Conservation (phyloP, 2,888 invertebrate genomes). For the Lasius fuliginosus region DNA sequence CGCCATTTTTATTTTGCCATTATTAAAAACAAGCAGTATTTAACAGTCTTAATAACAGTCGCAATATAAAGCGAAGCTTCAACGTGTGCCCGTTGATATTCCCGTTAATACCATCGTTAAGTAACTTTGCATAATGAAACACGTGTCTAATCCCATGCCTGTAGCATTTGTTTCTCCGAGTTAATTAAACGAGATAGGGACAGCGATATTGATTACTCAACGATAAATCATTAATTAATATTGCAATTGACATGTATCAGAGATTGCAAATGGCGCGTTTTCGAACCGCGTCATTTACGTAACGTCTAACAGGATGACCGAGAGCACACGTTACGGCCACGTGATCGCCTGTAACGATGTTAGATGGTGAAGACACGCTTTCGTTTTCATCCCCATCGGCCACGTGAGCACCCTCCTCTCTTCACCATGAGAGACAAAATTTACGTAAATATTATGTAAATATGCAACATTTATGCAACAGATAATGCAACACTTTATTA, state of each 20-base stretch:
- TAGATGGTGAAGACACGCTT: not conserved
- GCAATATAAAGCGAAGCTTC: not conserved
- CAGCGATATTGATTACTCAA: constrained; percentile 1
- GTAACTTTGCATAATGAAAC: constrained; percentile 5
- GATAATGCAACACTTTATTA: too few relatives aligned
- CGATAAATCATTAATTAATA: constrained; percentile 30
- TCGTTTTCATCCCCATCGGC: not conserved
- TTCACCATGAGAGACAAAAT: not conserved
- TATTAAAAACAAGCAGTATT: not conserved
- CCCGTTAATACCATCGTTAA: not conserved
- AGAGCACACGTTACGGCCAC: constrained; percentile 8
- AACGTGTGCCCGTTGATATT: not conserved
- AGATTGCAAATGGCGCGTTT: not conserved
- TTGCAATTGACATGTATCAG: not conserved
- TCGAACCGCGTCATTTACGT: not conserved
- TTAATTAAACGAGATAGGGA: constrained; percentile 20
- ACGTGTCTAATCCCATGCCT: not conserved
- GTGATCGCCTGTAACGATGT: not conserved
- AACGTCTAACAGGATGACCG: not conserved
- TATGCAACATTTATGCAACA: too few relatives aligned
- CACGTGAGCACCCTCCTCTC: not conserved
- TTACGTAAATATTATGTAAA: not conserved
- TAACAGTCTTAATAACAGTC: not conserved
- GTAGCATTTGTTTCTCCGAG: not conserved
- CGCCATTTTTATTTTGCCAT: not conserved